Percentiles rank a stretch among this genome's conserved stretches.
phyloP scores from a whole-genome alignment of 2,797 vertebrate genomes.

The Synaphobranchus kaupii region DNA sequence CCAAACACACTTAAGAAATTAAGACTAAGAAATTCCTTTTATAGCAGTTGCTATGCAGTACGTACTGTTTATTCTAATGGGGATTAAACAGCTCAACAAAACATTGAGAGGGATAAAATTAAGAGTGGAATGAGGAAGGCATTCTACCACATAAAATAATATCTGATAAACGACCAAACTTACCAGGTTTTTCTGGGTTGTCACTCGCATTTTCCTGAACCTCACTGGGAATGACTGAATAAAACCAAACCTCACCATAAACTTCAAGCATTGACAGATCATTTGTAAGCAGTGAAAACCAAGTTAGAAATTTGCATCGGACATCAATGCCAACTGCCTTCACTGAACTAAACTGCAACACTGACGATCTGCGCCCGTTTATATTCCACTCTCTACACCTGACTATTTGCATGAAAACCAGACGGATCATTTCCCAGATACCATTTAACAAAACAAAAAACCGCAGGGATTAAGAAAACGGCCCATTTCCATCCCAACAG shows the following conservation, averaged over 20 bases:
- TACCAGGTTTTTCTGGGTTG: conserved; percentile 71
- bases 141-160: conserved; percentile 47
- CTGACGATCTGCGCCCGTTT: not conserved
- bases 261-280: conserved; percentile 59
- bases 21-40: not conserved
- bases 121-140: conserved; percentile 65
- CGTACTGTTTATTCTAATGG: conserved; percentile 24
- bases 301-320: not conserved
- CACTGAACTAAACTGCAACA: not conserved
- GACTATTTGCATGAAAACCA: not conserved
- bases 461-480: not conserved
- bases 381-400: conserved; percentile 9
- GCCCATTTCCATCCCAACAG: not conserved
- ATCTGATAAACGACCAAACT: conserved; percentile 56
- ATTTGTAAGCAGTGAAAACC: not conserved
- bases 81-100: conserved; percentile 21
- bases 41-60: conserved; percentile 6
- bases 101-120: conserved; percentile 45
- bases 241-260: conserved; percentile 75
- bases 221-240: conserved; percentile 79
- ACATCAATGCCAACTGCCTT: not conserved
- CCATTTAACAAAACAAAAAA: no score
- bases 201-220: conserved; percentile 75
- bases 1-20: not conserved
- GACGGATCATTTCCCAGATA: not conserved